phyloP scores from a whole-genome alignment of 2,888 invertebrate species.

The Alcis repandata region DNA sequence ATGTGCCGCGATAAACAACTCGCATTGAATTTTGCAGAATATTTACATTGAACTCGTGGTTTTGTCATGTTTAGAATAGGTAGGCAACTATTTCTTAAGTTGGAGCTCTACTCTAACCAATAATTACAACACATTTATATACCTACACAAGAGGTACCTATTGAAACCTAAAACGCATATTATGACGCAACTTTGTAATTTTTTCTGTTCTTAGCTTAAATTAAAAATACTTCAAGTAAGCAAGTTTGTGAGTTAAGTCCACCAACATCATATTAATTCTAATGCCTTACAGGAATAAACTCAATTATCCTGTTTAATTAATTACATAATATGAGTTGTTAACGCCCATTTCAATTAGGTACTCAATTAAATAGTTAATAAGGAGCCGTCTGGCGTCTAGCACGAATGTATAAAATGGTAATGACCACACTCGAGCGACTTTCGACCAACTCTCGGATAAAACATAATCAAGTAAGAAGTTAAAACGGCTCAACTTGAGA shows the following conservation, averaged over 20 bases:
- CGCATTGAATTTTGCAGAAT: conserved; percentile 19
- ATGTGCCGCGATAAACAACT: conserved; percentile 48
- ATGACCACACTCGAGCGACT: conserved; percentile 63
- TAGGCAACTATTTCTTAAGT: too few relatives aligned
- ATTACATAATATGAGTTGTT: conserved; percentile 40
- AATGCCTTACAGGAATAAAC: conserved; percentile 11
- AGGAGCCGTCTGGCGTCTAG: conserved; percentile 54
- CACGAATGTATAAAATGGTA: conserved; percentile 59
- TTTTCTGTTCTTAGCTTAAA: background rate
- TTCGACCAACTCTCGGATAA: conserved; percentile 9
- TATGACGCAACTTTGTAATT: background rate
- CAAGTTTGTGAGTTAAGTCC: background rate
- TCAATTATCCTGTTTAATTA: conserved; percentile 37
- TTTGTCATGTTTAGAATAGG: background rate
- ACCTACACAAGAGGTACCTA: too few relatives aligned
- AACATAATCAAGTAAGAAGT: conserved; percentile 1
- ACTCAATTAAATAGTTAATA: conserved; percentile 55
- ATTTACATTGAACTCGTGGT: conserved; percentile 11
- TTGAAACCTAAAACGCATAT: too few relatives aligned
- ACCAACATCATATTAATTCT: background rate
- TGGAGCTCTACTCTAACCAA: too few relatives aligned
- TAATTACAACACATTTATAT: too few relatives aligned
- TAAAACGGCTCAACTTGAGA: background rate
- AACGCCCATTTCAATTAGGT: conserved; percentile 55
- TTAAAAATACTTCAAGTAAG: too few relatives aligned